Evolutionary conservation across 64 coral and sea anemone species (phyloP), one percentile per base, ranked within the genome.

Genomic region (Montipora cactus): DNA sequence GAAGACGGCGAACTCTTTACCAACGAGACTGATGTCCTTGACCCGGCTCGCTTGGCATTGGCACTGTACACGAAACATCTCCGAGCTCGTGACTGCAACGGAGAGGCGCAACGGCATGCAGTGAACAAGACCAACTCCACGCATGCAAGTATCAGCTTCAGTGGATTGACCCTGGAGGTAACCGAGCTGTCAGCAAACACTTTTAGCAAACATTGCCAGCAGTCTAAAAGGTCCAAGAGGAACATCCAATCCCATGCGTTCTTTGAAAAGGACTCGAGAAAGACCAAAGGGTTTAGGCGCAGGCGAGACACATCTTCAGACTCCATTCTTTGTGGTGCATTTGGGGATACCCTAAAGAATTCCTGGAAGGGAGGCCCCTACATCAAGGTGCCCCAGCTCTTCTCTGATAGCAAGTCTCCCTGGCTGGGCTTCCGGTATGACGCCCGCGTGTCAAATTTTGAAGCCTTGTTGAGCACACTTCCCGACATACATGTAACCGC

Each of bases 61-160:
- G 81, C 81, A 64, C 59, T 84, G 18, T 84, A 84, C 53, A 67
- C 81, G 81, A 84, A 84, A 19, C 81, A 84, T 84, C 81, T 84
- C 57, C 21, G 21, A 22, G 53, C 81, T 84, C 81, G 81, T 44
- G 81, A 84, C 81, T 84, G 45, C 81, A 84, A 12, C n/a, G 81
- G 81, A 2, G 81, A 84, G 68, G 66, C n/a, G 53, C 59, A 84
- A 84, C 52, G 45, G 81, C 11, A 44, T 84, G 59, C 81, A 44
- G 81, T 84, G 59, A 84, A 25, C 62, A 84, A 84, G 20, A 84
- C 59, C 23, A 84, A 84, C 81, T 61, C 81, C 5, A 84, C 81
- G 68, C 10, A 84, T 84, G 81, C 81, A 9, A 47, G 58, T 23
- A 84, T 84, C 59, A 68, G 22, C 45, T 84, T 84, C 52, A 84